Percentiles rank a stretch among this genome's conserved stretches.
Evolutionary conservation across 2,888 invertebrate species (phyloP).

Genomic region (Aphidoletes aphidimyza): DNA sequence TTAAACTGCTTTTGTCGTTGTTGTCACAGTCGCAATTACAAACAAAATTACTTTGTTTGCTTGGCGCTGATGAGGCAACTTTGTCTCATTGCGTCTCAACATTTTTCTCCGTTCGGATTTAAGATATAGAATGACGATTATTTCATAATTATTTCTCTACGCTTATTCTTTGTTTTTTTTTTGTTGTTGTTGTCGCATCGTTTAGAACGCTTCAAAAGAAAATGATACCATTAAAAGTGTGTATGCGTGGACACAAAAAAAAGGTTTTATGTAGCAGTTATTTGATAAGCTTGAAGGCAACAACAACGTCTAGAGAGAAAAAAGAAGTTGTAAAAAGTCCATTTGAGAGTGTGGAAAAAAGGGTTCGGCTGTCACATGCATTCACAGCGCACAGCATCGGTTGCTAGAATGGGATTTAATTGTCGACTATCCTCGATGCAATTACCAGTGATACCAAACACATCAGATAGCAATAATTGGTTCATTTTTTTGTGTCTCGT

Average conservation of each 20-base stretch:
- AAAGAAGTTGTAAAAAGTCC: neutral
- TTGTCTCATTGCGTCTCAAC: neutral
- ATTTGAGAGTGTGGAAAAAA: neutral
- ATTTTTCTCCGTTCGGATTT: neutral
- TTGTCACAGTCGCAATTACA: conserved; percentile 41
- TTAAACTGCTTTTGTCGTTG: neutral
- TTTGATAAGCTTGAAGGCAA: neutral
- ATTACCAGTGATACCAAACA: conserved; percentile 3
- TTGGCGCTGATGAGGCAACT: neutral
- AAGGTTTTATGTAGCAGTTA: neutral
- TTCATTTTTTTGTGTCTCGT: too few species aligned
- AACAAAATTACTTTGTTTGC: neutral
- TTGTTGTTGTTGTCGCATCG: too few species aligned
- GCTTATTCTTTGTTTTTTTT: neutral
- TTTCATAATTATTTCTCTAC: neutral
- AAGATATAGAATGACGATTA: conserved; percentile 7
- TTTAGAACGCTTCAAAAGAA: neutral
- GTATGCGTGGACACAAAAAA: neutral
- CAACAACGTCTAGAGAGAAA: neutral
- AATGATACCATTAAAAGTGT: neutral
- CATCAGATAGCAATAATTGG: conserved; percentile 41
- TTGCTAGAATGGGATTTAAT: conserved; percentile 7
- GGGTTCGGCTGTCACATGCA: conserved; percentile 8
- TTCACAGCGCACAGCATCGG: neutral
- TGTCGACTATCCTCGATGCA: conserved; percentile 1